A percentile compares a stretch with the other conserved stretches of the same genome.
phyloP scores from a whole-genome alignment of 2,888 invertebrate species.

The Micropterix aruncella region DNA sequence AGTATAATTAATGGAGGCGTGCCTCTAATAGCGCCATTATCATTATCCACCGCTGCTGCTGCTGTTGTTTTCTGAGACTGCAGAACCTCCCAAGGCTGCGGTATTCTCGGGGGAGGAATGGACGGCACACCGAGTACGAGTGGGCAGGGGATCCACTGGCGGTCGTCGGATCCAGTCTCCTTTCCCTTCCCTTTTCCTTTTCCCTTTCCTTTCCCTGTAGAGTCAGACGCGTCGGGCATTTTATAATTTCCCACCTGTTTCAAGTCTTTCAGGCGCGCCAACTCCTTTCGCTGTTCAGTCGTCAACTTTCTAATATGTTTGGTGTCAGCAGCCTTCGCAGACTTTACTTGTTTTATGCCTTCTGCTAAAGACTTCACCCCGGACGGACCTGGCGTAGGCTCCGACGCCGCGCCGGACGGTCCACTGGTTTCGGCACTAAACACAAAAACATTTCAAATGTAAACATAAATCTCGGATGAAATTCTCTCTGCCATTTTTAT shows the following conservation, averaged over 20 bases:
- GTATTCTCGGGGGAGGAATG: conserved; percentile 2
- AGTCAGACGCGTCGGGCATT: conserved; percentile 5
- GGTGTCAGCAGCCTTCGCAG: no score
- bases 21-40: no score
- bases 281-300: no score
- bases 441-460: no score
- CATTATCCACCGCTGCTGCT: no score
- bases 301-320: no score
- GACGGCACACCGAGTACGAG: conserved; percentile 3
- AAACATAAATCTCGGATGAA: no score
- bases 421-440: conserved; percentile 1
- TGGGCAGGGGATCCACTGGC: conserved; percentile 3
- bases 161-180: conserved; percentile 4
- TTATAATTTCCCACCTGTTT: conserved; percentile 7
- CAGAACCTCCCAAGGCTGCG: conserved; percentile 3
- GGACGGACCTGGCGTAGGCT: conserved; percentile 1
- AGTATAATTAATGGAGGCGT: no score
- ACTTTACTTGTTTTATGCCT: conserved; percentile 1
- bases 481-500: no score
- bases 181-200: conserved; percentile 6
- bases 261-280: no score
- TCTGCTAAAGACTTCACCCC: conserved; percentile 1
- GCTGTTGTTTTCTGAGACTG: no score
- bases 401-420: not conserved
- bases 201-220: conserved; percentile 7